Evolutionary conservation across 2,888 invertebrate genomes (phyloP), one percentile per base, ranked within the genome.

Genomic region (Myopa testacea): DNA sequence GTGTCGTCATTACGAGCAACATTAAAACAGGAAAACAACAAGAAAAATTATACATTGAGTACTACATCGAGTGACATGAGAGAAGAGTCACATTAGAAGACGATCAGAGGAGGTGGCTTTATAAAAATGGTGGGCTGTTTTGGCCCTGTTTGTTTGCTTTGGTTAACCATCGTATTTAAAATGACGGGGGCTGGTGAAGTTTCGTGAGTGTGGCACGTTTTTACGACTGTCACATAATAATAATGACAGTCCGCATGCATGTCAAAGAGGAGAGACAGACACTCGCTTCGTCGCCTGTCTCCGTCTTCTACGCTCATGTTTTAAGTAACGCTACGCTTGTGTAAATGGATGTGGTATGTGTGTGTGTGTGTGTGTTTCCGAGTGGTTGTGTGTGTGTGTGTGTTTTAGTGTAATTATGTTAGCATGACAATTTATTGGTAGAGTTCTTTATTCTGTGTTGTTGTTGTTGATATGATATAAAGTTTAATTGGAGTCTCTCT

Each of bases 161-260:
- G 68, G 67, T 73, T 78, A 75, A 78, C 78, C 76, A 76, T 65
- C 26, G 26, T 2, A 34, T 62, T 52, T 62, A 60, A 77, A 77
- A 58, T 72, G 77, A 19, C 38, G 34, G 55, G 52, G 38, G 68
- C 50, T 77, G 72, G 68, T 55, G 26, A 63, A n/a, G 16, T 26
- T 52, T 65, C 40, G 34, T 72, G 70, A 62, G 72, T 60, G 50
- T 76, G 38, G 37, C 26, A 37, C n/a, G 52, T 74, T 82, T 85
- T 85, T 85, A 85, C 80, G 82, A 83, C 82, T 81, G 82, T 74
- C 83, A 79, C 81, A 26, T 73, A 55, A 63, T 73, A 34, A 45
- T 45, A 45, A 45, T 10, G 45, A 45, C 63, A 62, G 40, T 62
- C 73, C 55, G 45, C 45, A 45, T 45, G 45, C 45, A 10, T 26